phyloP scores from a whole-genome alignment of 2,797 vertebrate species.

The Lacerta agilis region DNA sequence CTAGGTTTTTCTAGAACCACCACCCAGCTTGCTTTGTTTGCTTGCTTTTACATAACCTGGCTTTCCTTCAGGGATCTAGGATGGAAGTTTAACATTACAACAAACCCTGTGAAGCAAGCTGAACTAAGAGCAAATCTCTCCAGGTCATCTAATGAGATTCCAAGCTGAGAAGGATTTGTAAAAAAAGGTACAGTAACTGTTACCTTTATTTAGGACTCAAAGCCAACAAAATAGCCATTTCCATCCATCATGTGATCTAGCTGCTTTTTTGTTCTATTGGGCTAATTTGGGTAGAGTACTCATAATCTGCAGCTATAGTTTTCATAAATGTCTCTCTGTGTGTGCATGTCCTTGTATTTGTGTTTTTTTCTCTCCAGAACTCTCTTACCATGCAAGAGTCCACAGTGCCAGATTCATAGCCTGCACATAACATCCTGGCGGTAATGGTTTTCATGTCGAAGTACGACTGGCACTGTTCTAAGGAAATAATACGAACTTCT shows the following conservation, averaged over 20 bases:
- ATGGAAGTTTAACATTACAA: not conserved
- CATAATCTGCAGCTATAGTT: not conserved
- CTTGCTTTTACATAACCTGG: no score
- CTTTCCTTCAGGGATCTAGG: not conserved
- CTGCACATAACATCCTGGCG: conserved; percentile 93
- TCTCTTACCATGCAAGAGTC: conserved; percentile 94
- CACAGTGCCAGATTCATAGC: conserved; percentile 91
- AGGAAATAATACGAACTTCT: conserved; percentile 91
- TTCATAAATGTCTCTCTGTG: not conserved
- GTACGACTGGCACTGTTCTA: conserved; percentile 91
- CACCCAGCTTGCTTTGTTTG: no score
- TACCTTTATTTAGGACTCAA: not conserved
- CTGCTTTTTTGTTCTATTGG: not conserved
- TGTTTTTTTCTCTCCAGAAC: not conserved
- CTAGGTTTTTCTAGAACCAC: not conserved
- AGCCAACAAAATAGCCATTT: not conserved
- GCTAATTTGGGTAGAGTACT: not conserved
- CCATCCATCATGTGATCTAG: not conserved
- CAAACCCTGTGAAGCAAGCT: not conserved
- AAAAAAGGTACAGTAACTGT: no score
- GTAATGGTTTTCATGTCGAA: conserved; percentile 97
- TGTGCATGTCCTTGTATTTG: not conserved
- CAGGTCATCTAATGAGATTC: no score
- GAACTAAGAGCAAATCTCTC: not conserved
- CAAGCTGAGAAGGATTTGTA: not conserved